These are phyloP conservation scores for Arothron firmamentum DNA, from an alignment of 2,113 vertebrate genomes.

Conservation along the genomic window DNA sequence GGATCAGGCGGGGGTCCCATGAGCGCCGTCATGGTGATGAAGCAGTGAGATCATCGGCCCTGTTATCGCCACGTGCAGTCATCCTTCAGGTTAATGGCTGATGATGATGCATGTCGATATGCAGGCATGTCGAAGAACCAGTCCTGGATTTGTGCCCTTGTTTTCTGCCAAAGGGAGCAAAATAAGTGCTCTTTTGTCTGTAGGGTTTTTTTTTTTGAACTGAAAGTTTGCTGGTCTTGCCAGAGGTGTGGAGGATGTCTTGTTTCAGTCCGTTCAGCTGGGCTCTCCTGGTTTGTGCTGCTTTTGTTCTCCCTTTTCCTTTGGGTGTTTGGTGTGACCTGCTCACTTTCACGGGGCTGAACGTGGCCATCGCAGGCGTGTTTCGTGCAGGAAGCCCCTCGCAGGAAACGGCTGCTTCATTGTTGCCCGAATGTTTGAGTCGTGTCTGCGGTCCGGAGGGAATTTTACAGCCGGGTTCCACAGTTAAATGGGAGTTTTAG, in stretches of 20 bases:
- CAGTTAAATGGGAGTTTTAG: slow-evolving; percentile 35
- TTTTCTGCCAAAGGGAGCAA: slow-evolving; percentile 8
- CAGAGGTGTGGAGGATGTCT: slow-evolving; percentile 45
- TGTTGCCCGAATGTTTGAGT: slow-evolving; percentile 58
- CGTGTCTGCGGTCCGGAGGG: slow-evolving; percentile 41
- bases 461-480: slow-evolving; percentile 41
- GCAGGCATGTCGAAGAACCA: slow-evolving; percentile 56
- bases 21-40: slow-evolving; percentile 16
- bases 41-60: slow-evolving; percentile 27
- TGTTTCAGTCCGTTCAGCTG: slow-evolving; percentile 37
- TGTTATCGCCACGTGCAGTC: slow-evolving; percentile 26
- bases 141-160: slow-evolving; percentile 29
- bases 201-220: neutral
- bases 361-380: slow-evolving; percentile 48
- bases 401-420: slow-evolving; percentile 64
- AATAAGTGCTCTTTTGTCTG: slow-evolving; percentile 6
- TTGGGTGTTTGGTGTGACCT: slow-evolving; percentile 54
- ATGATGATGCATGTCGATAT: slow-evolving; percentile 4
- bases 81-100: slow-evolving; percentile 7
- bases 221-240: too few relatives aligned
- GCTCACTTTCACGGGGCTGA: slow-evolving; percentile 56
- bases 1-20: slow-evolving; percentile 1
- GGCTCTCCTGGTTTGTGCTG: slow-evolving; percentile 45
- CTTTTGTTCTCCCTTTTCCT: slow-evolving; percentile 46
- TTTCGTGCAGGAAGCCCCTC: slow-evolving; percentile 64